A percentile compares a stretch with the other conserved stretches of the same genome.
These are phyloP conservation scores for Herminia tarsipennalis DNA, from an alignment of 2,888 invertebrate genomes.

Conservation along the genomic window DNA sequence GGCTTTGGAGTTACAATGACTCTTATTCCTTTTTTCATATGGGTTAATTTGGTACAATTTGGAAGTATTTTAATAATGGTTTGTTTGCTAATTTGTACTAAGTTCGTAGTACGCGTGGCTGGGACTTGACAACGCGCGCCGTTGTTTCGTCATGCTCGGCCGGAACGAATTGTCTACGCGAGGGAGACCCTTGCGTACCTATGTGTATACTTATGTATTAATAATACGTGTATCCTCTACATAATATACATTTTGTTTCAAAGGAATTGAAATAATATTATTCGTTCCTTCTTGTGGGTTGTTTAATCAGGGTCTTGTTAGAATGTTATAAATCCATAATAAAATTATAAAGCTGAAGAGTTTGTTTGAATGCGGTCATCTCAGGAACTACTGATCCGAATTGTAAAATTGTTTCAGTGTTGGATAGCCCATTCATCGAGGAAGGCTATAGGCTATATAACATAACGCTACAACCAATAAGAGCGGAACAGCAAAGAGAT, in stretches of 20 bases:
- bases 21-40: slow-evolving; percentile 22
- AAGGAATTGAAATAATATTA: too few relatives aligned
- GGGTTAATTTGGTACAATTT: slow-evolving; percentile 26
- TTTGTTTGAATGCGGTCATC: too few relatives aligned
- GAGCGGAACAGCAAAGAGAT: too few relatives aligned
- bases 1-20: slow-evolving; percentile 5
- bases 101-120: slow-evolving; percentile 69
- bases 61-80: slow-evolving; percentile 20
- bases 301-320: background rate
- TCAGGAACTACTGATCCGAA: too few relatives aligned
- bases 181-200: slow-evolving; percentile 52
- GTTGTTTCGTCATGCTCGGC: slow-evolving; percentile 76
- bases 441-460: too few relatives aligned
- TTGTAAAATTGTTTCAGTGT: too few relatives aligned
- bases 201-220: slow-evolving; percentile 14
- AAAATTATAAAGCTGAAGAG: too few relatives aligned
- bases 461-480: too few relatives aligned
- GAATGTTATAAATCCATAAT: too few relatives aligned
- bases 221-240: background rate
- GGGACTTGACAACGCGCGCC: slow-evolving; percentile 71
- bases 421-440: too few relatives aligned
- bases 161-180: slow-evolving; percentile 79
- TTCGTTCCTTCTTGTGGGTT: background rate
- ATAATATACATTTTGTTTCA: too few relatives aligned
- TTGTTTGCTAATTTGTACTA: slow-evolving; percentile 56